These are phyloP conservation scores for Vultur gryphus DNA, from an alignment of 2,797 vertebrate genomes.

Conservation along the genomic window DNA sequence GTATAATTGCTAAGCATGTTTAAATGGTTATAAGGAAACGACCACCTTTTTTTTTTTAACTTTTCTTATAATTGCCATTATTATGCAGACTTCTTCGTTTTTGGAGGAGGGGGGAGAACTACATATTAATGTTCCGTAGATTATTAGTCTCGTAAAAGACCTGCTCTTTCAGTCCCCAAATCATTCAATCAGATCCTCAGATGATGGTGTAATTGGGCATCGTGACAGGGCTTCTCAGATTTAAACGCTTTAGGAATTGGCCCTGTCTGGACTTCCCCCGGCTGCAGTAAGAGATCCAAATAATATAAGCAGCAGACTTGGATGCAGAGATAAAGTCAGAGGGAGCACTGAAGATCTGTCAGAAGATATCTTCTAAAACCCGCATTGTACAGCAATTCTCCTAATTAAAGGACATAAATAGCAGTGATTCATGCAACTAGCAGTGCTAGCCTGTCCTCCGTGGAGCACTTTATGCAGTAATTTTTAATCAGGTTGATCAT, in stretches of 20 bases:
- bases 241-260: background rate
- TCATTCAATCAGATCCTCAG: background rate
- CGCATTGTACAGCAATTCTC: background rate
- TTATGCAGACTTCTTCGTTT: background rate
- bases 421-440: background rate
- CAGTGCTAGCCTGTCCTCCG: background rate
- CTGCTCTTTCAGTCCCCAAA: background rate
- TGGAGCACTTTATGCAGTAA: background rate
- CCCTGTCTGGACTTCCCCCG: background rate
- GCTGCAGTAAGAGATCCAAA: background rate
- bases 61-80: conserved; percentile 6
- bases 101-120: background rate
- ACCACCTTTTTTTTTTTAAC: background rate
- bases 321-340: background rate
- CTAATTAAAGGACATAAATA: conserved; percentile 19
- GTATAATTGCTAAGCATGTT: background rate
- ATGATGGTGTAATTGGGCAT: background rate
- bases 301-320: background rate
- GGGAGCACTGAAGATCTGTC: background rate
- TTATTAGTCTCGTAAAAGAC: conserved; percentile 1
- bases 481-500: background rate
- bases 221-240: background rate
- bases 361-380: background rate
- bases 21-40: background rate
- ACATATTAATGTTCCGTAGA: background rate